Conservation (phyloP, 2,113 vertebrate species). For the Notechis scutatus region DNA sequence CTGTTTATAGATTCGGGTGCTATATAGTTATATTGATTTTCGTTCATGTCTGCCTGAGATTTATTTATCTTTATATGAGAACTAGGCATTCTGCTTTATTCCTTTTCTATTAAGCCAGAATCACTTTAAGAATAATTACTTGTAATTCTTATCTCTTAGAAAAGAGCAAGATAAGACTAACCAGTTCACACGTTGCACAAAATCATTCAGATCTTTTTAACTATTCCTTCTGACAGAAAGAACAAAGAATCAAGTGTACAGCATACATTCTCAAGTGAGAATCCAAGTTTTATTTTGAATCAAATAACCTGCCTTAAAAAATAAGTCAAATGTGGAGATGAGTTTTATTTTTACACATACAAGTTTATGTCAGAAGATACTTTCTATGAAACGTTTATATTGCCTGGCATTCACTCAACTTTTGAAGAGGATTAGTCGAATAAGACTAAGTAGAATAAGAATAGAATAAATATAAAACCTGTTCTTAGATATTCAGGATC, state of each 20-base stretch:
- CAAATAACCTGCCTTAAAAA: neutral
- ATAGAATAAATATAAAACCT: neutral
- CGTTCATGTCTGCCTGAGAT: neutral
- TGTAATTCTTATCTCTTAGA: neutral
- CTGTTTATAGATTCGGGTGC: neutral
- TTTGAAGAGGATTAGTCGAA: neutral
- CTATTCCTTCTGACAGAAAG: neutral
- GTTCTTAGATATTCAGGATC: neutral
- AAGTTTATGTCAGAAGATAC: neutral
- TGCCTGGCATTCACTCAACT: neutral
- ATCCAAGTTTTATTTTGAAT: neutral
- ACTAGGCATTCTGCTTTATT: neutral
- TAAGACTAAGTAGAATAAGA: neutral
- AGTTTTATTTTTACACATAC: neutral
- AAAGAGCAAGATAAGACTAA: neutral
- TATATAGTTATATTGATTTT: neutral
- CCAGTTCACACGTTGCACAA: neutral
- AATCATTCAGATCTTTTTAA: neutral
- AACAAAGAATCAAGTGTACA: neutral
- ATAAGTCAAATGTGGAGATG: neutral
- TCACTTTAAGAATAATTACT: neutral
- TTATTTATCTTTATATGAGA: neutral
- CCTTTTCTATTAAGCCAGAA: neutral
- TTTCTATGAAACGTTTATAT: neutral
- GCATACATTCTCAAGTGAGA: neutral